Base-by-base conservation (phyloP, 2,797 vertebrate genomes). In the Orestias chungarensis region DNA sequence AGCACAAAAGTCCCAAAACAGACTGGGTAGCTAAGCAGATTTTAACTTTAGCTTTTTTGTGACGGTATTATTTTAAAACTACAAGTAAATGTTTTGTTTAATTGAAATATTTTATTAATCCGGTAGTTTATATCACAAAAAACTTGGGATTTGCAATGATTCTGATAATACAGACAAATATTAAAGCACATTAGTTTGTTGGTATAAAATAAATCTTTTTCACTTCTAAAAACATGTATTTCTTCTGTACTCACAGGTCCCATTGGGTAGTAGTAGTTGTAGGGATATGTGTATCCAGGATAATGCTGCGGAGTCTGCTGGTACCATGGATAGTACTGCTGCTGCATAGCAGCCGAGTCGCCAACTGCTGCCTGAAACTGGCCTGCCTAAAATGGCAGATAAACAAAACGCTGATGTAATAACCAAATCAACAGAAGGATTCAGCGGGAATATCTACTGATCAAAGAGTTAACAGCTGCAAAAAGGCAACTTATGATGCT, bases 261-360 rank as follows among this genome's bases (percentile, higher is more conserved):
- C 91, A 96, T 88, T 18, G 74, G 86, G 69, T 96, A 96, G 82
- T 96, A 97, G 82, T 96, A 96, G 81, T 93, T 93, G 79, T 97
- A 97, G 0, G 95, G 93, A 54, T 97, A 98, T 12, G 93, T 59
- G 29, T 97, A 97, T 76, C 90, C 94, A 84, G 93, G 93, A 88
- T 97, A 97, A 66, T 95, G 75, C 93, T 95, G 94, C 71, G 79
- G 82, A 71, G 75, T 78, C 71, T 81, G 79, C 76, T 82, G 95
- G 92, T 95, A 96, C 93, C 95, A 96, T 38, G 95, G 95, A 80
- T 95, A 96, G 83, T 94, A 94, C 70, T 95, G 95, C 70, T 83
- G 81, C 43, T 95, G 95, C 6, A 95, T 67, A 0, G 93, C 85
- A 0, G 91, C 77, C 4, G 94, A 89, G n/a, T 95, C 95, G 0